These are phyloP conservation scores for Zosterops borbonicus DNA, from an alignment of 2,113 vertebrate species.

Conservation along the genomic window DNA sequence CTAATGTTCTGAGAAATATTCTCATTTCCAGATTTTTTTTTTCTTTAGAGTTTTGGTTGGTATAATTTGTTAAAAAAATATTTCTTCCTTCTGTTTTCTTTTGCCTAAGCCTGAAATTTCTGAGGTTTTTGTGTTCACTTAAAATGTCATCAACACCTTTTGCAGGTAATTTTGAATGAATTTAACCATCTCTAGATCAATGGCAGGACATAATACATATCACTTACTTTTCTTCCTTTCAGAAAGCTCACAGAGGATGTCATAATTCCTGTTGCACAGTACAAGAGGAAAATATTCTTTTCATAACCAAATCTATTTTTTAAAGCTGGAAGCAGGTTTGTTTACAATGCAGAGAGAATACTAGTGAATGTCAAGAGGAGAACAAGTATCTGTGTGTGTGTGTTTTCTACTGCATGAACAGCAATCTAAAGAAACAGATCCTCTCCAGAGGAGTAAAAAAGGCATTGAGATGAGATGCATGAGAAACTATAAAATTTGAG, in stretches of 20 bases:
- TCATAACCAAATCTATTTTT: neutral
- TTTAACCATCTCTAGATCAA: neutral
- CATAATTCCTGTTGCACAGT: neutral
- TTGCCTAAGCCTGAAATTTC: neutral
- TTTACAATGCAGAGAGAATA: neutral
- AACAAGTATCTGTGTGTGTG: neutral
- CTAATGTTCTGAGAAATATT: neutral
- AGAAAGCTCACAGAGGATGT: neutral
- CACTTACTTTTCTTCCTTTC: neutral
- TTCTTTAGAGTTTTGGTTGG: neutral
- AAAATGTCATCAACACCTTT: neutral
- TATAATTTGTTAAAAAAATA: accelerated
- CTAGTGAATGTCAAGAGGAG: neutral
- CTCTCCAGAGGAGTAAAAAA: neutral
- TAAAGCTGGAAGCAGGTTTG: neutral
- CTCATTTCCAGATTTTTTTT: neutral
- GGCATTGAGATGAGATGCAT: neutral
- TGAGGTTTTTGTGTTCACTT: neutral
- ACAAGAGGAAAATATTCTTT: neutral
- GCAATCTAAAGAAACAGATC: neutral
- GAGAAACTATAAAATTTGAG: neutral
- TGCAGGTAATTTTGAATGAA: neutral
- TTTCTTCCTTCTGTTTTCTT: neutral
- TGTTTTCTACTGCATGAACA: neutral
- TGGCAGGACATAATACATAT: neutral